These are phyloP conservation scores for Malachius bipustulatus DNA, from an alignment of 2,888 invertebrate species.

Conservation along the genomic window DNA sequence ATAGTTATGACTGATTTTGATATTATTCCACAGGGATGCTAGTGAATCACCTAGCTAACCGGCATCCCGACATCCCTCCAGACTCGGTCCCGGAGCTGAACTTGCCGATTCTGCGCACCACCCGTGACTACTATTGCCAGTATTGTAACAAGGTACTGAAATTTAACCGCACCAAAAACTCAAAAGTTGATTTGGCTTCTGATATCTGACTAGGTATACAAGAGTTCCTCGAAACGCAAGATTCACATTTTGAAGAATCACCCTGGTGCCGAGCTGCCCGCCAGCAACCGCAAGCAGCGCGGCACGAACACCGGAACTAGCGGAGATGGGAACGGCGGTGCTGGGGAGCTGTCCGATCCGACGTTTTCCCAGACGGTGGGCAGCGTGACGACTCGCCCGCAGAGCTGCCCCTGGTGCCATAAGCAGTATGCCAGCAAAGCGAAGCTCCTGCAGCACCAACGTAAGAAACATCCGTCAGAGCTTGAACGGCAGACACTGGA, in stretches of 20 bases:
- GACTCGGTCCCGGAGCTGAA: constrained; percentile 61
- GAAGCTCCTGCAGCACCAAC: constrained; percentile 56
- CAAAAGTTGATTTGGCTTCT: no score
- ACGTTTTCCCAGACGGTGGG: constrained; percentile 61
- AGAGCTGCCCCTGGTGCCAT: constrained; percentile 68
- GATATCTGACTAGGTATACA: constrained; percentile 52
- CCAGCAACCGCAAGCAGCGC: constrained; percentile 35
- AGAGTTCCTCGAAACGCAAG: constrained; percentile 74
- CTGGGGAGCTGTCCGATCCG: constrained; percentile 42
- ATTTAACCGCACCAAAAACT: no score
- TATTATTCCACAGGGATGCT: constrained; percentile 42
- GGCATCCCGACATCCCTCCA: constrained; percentile 53
- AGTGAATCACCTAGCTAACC: constrained; percentile 73
- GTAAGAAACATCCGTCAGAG: constrained; percentile 54
- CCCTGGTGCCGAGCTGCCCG: constrained; percentile 60
- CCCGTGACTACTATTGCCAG: constrained; percentile 71
- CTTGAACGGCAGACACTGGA: no score
- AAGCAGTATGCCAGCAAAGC: constrained; percentile 78
- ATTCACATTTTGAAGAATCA: constrained; percentile 72
- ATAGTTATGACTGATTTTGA: no score
- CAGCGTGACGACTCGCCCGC: constrained; percentile 56
- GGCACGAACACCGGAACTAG: constrained; percentile 21
- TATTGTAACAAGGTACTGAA: constrained; percentile 70
- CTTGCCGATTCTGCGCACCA: constrained; percentile 64
- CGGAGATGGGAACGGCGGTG: constrained; percentile 13